Base-by-base conservation (phyloP, 2,113 vertebrate species). In the Pelvicachromis taeniatus region DNA sequence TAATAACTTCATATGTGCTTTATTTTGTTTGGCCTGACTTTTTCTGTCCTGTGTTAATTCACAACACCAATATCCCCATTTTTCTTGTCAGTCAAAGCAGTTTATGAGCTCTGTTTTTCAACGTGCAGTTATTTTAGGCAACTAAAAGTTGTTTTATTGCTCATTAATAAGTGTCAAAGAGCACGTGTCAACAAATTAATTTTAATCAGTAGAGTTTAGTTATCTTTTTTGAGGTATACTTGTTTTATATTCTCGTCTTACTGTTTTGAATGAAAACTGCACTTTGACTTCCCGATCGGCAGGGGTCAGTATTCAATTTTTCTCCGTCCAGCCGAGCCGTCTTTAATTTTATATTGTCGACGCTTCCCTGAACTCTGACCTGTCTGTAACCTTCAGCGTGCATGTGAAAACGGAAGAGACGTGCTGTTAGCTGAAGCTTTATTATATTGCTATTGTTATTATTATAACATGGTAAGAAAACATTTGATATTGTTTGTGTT, bases 351-450 rank as follows among this genome's bases (percentile, higher is more conserved):
- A 23, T 4, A 8, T 40, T 42, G 7, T 80, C 1, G 75, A 2
- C 4, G 45, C 11, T 63, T 78, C 55, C 63, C 59, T 92, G 87
- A 95, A 90, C 94, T 93, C 89, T 92, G 89, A 93, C 90, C 73
- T 52, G 9, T 52, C 14, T 11, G 7, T 94, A 90, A 96, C 94
- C 91, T 95, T 95, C 92, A 86, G n/a, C 12, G 38, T 84, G 8
- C 90, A 91, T 93, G 95, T 93, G 93, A 78, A 26, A 79, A 73
- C 26, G 42, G 21, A 73, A 9, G 52, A 26, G 3, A 16, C 11
- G 1, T 29, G 10, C 17, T 11, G 48, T 56, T 23, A 7, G 16
- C 1, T 1, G 59, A 33, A 58, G 17, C 63, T 9, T 10, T 56
- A 0, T 73, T 73, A 7, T 78, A 19, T 6, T 26, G n/a, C 12